Base-by-base conservation (phyloP, 2,888 invertebrate species). In the Blomia tropicalis region DNA sequence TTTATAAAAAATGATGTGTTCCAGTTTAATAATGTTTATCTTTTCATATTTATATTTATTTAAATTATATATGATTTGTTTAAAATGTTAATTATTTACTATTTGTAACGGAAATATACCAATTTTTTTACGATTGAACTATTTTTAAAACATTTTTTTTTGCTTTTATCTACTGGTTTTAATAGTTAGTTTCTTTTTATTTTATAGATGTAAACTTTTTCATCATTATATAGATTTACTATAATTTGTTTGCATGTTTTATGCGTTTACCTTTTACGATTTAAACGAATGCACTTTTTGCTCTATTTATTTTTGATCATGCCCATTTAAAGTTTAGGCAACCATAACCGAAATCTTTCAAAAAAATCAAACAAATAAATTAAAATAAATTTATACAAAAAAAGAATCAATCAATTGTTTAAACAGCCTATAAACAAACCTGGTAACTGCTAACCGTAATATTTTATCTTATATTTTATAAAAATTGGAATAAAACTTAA, bases 401-500 rank as follows among this genome's bases (percentile, higher is more conserved):
- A n/a, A 92, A 73, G 91, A 92, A 83, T 89, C 91, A 19, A 87
- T 92, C 19, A 91, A 92, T 75, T 92, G 92, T 74, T 92, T 92
- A 66, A 88, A 91, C 84, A 91, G 92, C 91, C 76, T 77, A 81
- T 51, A 36, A 7, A 36, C 36, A 7, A 22, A 47, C 7, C 56
- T 56, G 56, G 29, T 56, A 56, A 56, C 36, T 56, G 56, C 56
- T 56, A 56, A 56, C 29, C 31, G 56, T 56, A 56, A 56, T 47
- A 47, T 47, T n/a, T 56, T 56, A 56, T 56, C 56, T 56, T 32
- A 56, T 56, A 32, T 56, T 36, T 56, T 56, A 32, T n/a, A 19
- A 27, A 56, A 29, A 22, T n/a, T 29, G 2, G 4, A 2, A 4
- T 19, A n/a, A 27, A 25, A 27, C 31, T 14, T 56, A 36, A 56